Conservation (phyloP, 2,888 invertebrate species). For the Meloe dianella region DNA sequence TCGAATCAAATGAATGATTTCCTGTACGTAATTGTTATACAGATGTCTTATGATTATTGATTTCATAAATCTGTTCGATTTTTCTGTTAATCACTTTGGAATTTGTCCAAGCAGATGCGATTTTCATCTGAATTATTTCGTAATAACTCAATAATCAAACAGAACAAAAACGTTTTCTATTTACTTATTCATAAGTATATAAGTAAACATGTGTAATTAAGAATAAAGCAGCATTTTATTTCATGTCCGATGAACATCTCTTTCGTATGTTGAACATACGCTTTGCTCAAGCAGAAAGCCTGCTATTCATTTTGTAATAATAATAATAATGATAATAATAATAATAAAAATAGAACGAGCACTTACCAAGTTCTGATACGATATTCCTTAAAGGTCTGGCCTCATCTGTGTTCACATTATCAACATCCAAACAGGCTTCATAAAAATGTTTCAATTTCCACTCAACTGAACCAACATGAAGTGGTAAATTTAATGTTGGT, state of each 20-base stretch:
- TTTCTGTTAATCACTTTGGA: neutral
- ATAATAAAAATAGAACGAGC: neutral
- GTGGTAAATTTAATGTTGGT: conserved; percentile 59
- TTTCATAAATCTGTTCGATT: neutral
- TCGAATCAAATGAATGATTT: neutral
- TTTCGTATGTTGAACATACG: conserved; percentile 2
- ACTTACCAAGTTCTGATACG: conserved; percentile 61
- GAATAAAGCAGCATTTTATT: neutral
- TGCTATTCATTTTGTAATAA: neutral
- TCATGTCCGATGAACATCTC: neutral
- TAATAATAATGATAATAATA: neutral
- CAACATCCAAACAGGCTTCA: conserved; percentile 64
- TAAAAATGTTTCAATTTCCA: conserved; percentile 67
- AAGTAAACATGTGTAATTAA: neutral
- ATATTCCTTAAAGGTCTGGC: conserved; percentile 57
- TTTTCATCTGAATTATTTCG: neutral
- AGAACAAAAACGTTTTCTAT: neutral
- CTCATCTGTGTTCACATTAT: conserved; percentile 60
- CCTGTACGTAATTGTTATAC: neutral
- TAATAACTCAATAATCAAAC: neutral
- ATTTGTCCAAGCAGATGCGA: neutral
- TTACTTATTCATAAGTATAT: neutral
- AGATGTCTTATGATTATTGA: neutral
- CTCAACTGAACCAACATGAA: conserved; percentile 59
- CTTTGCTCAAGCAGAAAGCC: neutral